phyloP scores from a whole-genome alignment of 2,797 vertebrate genomes.

The Mareca penelope region DNA sequence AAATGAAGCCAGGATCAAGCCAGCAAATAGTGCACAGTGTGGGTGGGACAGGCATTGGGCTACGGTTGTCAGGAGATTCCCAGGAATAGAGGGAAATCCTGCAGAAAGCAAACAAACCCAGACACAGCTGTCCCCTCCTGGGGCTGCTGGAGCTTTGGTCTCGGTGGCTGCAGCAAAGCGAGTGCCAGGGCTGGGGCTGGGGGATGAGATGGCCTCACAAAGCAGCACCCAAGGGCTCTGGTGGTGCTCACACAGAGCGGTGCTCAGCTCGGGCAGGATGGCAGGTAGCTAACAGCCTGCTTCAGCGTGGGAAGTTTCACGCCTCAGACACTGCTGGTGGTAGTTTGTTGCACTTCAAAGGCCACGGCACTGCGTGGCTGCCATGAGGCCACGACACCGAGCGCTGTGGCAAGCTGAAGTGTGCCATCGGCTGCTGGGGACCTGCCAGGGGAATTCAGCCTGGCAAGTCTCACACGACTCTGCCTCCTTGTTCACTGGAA shows the following conservation, averaged over 20 bases:
- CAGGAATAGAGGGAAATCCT: background rate
- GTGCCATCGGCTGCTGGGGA: background rate
- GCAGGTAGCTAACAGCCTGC: background rate
- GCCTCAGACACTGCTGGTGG: accelerated
- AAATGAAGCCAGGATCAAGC: background rate
- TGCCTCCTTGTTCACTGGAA: background rate
- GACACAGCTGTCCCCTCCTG: background rate
- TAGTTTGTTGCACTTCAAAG: accelerated
- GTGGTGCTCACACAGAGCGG: accelerated
- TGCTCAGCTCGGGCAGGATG: background rate
- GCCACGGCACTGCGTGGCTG: accelerated
- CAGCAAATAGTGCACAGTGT: accelerated
- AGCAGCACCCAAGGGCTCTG: background rate
- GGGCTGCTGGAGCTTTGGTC: background rate
- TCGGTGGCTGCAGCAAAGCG: background rate
- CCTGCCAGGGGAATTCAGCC: background rate
- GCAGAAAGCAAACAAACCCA: background rate
- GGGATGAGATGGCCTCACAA: background rate
- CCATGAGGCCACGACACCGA: background rate
- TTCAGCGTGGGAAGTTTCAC: background rate
- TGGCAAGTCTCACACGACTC: accelerated
- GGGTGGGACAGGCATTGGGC: background rate
- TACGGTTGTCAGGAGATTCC: background rate
- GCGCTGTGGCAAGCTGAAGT: background rate
- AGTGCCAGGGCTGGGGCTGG: background rate